Evolutionary conservation across 2,113 vertebrate genomes (phyloP).

Genomic region (Carassius carassius): DNA sequence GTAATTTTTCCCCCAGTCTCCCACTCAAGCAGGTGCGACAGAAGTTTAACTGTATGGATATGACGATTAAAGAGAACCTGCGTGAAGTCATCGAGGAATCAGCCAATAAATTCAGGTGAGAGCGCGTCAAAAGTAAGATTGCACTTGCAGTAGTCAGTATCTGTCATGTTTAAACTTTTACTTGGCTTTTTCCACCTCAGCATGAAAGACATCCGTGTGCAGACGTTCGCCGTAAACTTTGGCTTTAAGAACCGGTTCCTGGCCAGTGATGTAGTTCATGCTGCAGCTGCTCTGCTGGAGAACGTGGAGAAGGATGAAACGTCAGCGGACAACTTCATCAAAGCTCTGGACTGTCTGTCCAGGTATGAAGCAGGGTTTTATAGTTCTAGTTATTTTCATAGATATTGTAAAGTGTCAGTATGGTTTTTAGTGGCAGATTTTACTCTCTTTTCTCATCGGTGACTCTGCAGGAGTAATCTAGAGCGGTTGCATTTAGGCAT

Average conservation of each 20-base stretch:
- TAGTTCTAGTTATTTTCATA: neutral
- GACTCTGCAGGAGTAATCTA: slow-evolving; percentile 81
- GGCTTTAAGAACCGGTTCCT: slow-evolving; percentile 97
- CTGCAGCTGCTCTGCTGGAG: slow-evolving; percentile 86
- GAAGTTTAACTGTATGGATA: slow-evolving; percentile 95
- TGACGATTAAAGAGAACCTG: slow-evolving; percentile 93
- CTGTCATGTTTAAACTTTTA: neutral
- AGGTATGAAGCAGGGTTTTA: slow-evolving; percentile 73
- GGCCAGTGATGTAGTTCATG: slow-evolving; percentile 91
- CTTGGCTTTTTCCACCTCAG: no score
- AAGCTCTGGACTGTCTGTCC: slow-evolving; percentile 92
- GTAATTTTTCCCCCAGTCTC: slow-evolving; percentile 72
- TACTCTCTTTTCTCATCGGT: neutral
- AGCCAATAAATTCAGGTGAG: slow-evolving; percentile 93
- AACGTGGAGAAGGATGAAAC: slow-evolving; percentile 82
- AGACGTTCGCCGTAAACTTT: slow-evolving; percentile 95
- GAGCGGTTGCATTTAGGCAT: slow-evolving; percentile 86
- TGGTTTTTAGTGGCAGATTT: neutral
- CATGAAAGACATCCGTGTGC: slow-evolving; percentile 94
- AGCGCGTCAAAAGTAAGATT: neutral
- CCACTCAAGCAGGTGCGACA: slow-evolving; percentile 95
- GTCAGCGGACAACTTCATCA: slow-evolving; percentile 87
- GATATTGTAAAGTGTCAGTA: neutral
- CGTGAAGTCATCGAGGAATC: slow-evolving; percentile 94
- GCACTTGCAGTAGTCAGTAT: neutral